These are phyloP conservation scores for Tinamus major DNA, from an alignment of 2,797 vertebrate species.

Conservation along the genomic window DNA sequence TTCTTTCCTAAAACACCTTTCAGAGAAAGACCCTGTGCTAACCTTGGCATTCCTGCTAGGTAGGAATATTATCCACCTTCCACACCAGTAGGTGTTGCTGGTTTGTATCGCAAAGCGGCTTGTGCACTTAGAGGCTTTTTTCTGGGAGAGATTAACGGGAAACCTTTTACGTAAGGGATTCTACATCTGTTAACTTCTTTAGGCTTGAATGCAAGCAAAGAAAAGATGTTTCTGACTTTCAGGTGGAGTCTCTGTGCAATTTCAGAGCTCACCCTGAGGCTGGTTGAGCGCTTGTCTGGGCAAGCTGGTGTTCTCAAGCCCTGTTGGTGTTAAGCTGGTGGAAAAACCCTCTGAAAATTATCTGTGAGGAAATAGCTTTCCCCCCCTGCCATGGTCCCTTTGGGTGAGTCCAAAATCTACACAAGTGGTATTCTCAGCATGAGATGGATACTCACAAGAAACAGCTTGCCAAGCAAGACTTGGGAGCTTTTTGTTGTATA, in stretches of 20 bases:
- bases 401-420: neutral
- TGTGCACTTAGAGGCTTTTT: neutral
- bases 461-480: neutral
- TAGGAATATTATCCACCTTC: neutral
- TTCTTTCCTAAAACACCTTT: neutral
- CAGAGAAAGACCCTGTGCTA: neutral
- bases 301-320: neutral
- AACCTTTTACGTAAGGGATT: neutral
- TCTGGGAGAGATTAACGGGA: neutral
- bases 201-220: neutral
- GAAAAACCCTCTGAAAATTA: neutral
- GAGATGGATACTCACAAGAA: neutral
- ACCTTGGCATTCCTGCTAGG: neutral
- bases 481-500: neutral
- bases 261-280: neutral
- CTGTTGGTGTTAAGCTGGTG: neutral
- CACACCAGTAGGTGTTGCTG: neutral
- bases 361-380: neutral
- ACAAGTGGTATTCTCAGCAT: neutral
- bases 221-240: neutral
- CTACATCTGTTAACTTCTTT: neutral
- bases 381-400: neutral
- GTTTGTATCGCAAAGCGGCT: neutral
- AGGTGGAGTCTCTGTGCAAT: neutral
- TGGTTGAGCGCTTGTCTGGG: neutral